These are phyloP conservation scores for Cynocephalus volans DNA, from an alignment of 2,113 vertebrate genomes.

Conservation along the genomic window DNA sequence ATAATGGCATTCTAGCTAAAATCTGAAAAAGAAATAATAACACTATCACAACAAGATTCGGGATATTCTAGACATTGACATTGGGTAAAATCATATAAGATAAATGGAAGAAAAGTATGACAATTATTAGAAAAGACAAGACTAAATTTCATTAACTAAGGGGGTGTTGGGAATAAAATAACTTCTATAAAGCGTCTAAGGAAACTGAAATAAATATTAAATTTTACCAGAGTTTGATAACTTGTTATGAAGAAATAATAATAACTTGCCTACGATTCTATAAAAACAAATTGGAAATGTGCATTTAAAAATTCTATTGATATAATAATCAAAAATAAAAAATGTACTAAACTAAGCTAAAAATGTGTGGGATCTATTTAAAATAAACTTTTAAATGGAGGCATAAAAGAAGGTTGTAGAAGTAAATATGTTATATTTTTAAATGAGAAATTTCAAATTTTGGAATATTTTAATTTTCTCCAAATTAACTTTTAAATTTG, in stretches of 20 bases:
- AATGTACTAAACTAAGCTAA: background rate
- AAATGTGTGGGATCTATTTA: background rate
- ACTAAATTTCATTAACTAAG: background rate
- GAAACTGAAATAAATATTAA: background rate
- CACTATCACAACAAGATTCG: background rate
- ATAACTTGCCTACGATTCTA: background rate
- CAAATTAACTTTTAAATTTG: background rate
- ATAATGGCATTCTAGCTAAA: background rate
- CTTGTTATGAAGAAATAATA: background rate
- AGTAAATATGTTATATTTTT: background rate
- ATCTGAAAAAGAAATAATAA: background rate
- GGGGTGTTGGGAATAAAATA: background rate
- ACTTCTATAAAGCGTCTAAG: background rate
- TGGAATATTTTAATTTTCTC: conserved; percentile 10
- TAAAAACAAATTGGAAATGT: background rate
- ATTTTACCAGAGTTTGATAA: background rate
- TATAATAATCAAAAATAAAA: background rate
- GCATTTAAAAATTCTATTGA: background rate
- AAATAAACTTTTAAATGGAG: conserved; percentile 5
- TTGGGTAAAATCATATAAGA: background rate
- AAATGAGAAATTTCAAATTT: background rate
- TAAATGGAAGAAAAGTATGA: background rate
- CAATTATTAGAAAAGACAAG: background rate
- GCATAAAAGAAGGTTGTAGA: background rate
- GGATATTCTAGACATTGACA: background rate